Conservation (phyloP, 2,888 invertebrate species). For the Apodemia hepburni region DNA sequence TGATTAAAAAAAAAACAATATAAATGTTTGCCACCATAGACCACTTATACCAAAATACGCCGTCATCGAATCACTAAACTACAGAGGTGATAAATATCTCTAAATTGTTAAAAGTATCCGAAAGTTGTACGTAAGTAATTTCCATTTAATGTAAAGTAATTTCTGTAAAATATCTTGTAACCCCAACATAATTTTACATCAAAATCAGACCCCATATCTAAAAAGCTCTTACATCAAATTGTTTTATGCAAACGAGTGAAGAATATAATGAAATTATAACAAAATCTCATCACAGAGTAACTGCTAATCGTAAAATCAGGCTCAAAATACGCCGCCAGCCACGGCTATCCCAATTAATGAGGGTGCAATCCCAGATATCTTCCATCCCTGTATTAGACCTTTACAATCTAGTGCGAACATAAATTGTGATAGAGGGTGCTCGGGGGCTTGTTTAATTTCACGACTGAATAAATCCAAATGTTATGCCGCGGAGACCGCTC, state of each 20-base stretch:
- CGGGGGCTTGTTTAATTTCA: conserved; percentile 75
- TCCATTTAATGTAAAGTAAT: not conserved
- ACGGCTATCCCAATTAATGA: conserved; percentile 58
- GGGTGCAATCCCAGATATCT: conserved; percentile 55
- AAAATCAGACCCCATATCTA: not conserved
- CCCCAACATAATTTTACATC: not conserved
- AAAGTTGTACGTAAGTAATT: no score
- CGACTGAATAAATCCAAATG: conserved; percentile 77
- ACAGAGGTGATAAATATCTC: no score
- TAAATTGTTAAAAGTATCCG: no score
- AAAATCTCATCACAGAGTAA: conserved; percentile 1
- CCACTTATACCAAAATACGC: no score
- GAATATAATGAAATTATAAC: conserved; percentile 11
- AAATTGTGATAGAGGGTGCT: conserved; percentile 71
- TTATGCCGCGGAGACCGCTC: conserved; percentile 54
- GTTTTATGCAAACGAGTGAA: conserved; percentile 5
- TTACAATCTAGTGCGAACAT: conserved; percentile 74
- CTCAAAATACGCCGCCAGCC: conserved; percentile 47
- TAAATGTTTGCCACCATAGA: no score
- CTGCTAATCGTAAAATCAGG: conserved; percentile 20
- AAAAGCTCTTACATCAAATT: not conserved
- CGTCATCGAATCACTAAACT: no score
- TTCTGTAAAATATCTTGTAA: not conserved
- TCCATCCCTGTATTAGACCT: conserved; percentile 44
- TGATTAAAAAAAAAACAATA: no score